phyloP scores from a whole-genome alignment of 2,113 vertebrate genomes.

The Vidua chalybeata region DNA sequence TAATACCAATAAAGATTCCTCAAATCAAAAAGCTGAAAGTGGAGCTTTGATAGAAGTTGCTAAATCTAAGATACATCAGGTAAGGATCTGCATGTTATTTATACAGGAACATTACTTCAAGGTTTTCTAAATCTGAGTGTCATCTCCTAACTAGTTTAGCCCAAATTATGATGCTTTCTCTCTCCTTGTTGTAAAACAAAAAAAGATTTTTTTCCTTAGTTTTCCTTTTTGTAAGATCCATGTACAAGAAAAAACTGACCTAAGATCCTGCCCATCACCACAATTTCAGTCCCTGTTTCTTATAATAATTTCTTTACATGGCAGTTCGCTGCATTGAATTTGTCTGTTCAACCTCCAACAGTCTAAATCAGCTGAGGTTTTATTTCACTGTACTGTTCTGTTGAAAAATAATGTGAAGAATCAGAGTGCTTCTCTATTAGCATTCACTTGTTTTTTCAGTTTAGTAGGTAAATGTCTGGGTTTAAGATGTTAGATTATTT shows the following conservation, averaged over 20 bases:
- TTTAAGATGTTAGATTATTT: neutral
- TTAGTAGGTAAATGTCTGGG: neutral
- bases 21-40: slow-evolving; percentile 86
- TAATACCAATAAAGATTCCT: slow-evolving; percentile 83
- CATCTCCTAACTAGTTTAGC: neutral
- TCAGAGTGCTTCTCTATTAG: neutral
- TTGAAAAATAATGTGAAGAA: neutral
- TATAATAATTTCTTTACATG: neutral
- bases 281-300: neutral
- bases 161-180: neutral
- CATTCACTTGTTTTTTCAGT: neutral
- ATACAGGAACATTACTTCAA: neutral
- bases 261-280: neutral
- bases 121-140: neutral
- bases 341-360: neutral
- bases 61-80: slow-evolving; percentile 97
- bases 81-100: slow-evolving; percentile 4
- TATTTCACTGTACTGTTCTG: neutral
- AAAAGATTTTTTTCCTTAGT: neutral
- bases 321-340: neutral
- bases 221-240: neutral
- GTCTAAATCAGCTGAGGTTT: neutral
- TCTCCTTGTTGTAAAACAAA: neutral
- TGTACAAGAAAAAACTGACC: neutral
- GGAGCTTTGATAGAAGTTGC: slow-evolving; percentile 87